phyloP scores from a whole-genome alignment of 2,888 invertebrate genomes.

The Cheilosia pagana region DNA sequence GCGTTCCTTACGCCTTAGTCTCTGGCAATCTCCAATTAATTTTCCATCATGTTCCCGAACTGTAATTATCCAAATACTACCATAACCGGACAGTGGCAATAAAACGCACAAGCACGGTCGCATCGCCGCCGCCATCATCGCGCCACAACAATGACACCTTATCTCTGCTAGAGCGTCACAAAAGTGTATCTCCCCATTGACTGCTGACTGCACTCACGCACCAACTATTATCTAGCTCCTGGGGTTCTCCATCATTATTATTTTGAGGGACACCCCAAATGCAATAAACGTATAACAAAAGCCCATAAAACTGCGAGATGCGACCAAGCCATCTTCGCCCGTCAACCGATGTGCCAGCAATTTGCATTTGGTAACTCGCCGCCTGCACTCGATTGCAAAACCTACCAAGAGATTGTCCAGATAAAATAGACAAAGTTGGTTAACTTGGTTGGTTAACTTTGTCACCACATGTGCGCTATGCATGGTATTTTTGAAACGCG shows the following conservation, averaged over 20 bases:
- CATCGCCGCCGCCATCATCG: background rate
- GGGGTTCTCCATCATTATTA: slow-evolving; percentile 23
- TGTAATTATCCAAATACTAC: no score
- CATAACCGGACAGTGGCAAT: no score
- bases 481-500: background rate
- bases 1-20: no score
- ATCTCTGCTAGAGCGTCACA: background rate
- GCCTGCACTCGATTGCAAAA: background rate
- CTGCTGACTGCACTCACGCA: slow-evolving; percentile 25
- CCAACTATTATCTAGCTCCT: slow-evolving; percentile 31
- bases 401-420: slow-evolving; percentile 10
- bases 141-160: slow-evolving; percentile 15
- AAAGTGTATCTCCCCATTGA: slow-evolving; percentile 7
- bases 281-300: slow-evolving; percentile 59
- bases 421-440: slow-evolving; percentile 1
- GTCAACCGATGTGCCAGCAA: background rate
- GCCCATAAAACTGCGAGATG: slow-evolving; percentile 34
- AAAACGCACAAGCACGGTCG: background rate
- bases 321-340: background rate
- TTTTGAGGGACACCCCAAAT: slow-evolving; percentile 61
- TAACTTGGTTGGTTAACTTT: background rate
- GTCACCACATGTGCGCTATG: slow-evolving; percentile 9
- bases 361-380: slow-evolving; percentile 27
- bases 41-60: no score
- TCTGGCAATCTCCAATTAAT: no score